Conservation (phyloP, 2,888 invertebrate genomes). For the Phoronis australis region DNA sequence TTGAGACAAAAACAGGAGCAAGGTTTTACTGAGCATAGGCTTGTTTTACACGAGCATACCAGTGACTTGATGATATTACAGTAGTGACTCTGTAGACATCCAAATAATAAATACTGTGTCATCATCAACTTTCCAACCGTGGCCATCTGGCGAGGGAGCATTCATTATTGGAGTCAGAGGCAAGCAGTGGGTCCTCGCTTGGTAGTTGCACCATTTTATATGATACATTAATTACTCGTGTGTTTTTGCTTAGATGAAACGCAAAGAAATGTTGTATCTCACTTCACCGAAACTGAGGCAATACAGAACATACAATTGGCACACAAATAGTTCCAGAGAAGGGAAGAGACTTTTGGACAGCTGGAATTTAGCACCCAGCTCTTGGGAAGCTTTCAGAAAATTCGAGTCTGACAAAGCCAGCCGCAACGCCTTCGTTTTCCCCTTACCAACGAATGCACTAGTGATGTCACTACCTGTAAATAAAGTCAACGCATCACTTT, state of each 20-base stretch:
- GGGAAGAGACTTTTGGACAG: not conserved
- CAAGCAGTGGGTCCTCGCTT: not conserved
- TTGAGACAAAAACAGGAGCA: too few species aligned
- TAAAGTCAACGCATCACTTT: too few species aligned
- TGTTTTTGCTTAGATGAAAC: not conserved
- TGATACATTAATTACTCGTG: not conserved
- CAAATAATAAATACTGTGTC: not conserved
- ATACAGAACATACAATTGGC: not conserved
- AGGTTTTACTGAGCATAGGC: not conserved
- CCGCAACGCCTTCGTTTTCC: conserved; percentile 3
- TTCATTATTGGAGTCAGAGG: not conserved
- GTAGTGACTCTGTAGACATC: not conserved
- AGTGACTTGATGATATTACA: not conserved
- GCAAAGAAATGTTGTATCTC: conserved; percentile 1
- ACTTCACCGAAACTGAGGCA: not conserved
- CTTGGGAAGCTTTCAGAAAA: not conserved
- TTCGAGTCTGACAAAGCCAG: not conserved
- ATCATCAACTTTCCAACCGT: not conserved
- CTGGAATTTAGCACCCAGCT: not conserved
- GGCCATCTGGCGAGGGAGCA: not conserved
- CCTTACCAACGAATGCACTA: conserved; percentile 3
- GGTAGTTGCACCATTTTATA: conserved; percentile 2
- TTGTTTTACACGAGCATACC: not conserved
- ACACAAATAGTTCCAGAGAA: not conserved
- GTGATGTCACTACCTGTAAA: conserved; percentile 4